These are phyloP conservation scores for Colossoma macropomum DNA, from an alignment of 2,113 vertebrate genomes.

Conservation along the genomic window DNA sequence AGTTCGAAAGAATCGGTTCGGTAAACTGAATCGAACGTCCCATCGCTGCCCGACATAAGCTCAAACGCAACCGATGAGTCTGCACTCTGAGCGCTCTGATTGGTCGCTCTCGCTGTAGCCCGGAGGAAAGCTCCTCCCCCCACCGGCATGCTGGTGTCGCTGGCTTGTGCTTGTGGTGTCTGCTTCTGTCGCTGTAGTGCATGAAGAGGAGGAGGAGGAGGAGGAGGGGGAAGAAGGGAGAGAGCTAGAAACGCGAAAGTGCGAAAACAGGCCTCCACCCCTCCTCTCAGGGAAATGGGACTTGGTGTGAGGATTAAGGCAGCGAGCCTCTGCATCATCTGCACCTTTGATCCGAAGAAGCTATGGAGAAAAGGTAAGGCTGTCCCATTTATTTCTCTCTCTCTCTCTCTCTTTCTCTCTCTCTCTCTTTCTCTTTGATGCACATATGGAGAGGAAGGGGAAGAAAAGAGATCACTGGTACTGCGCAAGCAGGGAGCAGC, in stretches of 20 bases:
- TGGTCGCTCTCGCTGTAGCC: constrained; percentile 24
- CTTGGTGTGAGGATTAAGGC: constrained; percentile 18
- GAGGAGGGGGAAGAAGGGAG: constrained; percentile 3
- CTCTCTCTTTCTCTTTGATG: neutral
- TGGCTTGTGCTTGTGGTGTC: constrained; percentile 37
- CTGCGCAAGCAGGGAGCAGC: constrained; percentile 12
- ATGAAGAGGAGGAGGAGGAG: neutral
- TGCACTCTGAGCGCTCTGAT: constrained; percentile 49
- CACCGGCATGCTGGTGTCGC: constrained; percentile 40
- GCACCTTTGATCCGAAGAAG: constrained; percentile 14
- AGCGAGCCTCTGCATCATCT: neutral
- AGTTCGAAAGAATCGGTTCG: neutral
- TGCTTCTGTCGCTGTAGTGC: constrained; percentile 51
- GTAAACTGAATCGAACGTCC: neutral
- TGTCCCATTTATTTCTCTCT: too few species aligned
- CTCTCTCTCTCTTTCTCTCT: neutral
- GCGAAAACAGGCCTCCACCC: constrained; percentile 48
- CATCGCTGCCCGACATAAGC: too few species aligned
- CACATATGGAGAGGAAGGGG: neutral
- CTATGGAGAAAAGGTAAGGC: constrained; percentile 51
- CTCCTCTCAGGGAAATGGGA: constrained; percentile 44
- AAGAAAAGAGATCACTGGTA: constrained; percentile 1
- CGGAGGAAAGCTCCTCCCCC: constrained; percentile 19
- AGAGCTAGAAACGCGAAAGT: neutral
- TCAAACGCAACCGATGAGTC: constrained; percentile 77